Conservation (phyloP, 30 jellyfish, hydroid and myxozoan species). For the Cassiopea xamachana region DNA sequence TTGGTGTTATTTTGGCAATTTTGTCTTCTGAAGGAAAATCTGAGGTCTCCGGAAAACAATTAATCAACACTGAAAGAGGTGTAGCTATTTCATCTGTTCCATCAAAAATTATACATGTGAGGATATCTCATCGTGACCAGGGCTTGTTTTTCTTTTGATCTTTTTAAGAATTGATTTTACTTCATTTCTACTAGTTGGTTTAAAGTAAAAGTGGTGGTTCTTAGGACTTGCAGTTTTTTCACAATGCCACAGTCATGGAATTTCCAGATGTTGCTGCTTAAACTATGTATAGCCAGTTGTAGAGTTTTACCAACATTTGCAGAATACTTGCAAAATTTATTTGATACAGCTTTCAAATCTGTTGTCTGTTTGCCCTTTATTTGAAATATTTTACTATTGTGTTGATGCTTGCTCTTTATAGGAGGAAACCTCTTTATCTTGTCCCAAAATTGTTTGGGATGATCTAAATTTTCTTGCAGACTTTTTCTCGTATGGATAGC, state of each 20-base stretch:
- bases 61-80: too few species aligned
- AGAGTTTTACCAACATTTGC: slow-evolving; percentile 55
- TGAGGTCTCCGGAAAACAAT: too few species aligned
- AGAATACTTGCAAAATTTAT: slow-evolving; percentile 9
- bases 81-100: too few species aligned
- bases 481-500: slow-evolving; percentile 3
- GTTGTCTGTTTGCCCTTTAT: slow-evolving; percentile 51
- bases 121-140: too few species aligned
- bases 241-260: slow-evolving; percentile 41
- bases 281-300: slow-evolving; percentile 44
- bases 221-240: slow-evolving; percentile 39
- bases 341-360: slow-evolving; percentile 49
- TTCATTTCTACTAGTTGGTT: slow-evolving; percentile 17
- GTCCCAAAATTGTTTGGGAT: slow-evolving; percentile 46
- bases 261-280: slow-evolving; percentile 45
- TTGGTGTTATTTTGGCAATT: too few species aligned
- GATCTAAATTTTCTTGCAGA: slow-evolving; percentile 47
- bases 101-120: too few species aligned
- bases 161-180: too few species aligned
- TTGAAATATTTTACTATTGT: slow-evolving; percentile 38
- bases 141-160: too few species aligned
- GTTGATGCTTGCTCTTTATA: slow-evolving; percentile 29
- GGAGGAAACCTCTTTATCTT: slow-evolving; percentile 38
- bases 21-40: too few species aligned
- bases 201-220: slow-evolving; percentile 43